Conservation (phyloP, 1,140 invertebrate genomes). For the Paraescarpia echinospica region DNA sequence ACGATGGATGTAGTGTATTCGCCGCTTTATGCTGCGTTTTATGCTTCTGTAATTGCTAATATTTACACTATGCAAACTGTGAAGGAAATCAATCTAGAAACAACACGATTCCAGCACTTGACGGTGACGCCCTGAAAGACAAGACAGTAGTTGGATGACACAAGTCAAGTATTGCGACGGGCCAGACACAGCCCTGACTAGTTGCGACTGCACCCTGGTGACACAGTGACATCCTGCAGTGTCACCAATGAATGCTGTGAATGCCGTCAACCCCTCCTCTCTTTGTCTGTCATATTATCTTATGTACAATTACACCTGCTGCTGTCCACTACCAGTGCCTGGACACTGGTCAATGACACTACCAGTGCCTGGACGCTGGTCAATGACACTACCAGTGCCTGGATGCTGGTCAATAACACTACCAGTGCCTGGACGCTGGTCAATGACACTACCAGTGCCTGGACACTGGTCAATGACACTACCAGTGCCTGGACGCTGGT, state of each 20-base stretch:
- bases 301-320: not conserved
- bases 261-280: not conserved
- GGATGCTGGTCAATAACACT: no score
- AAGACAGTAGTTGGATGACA: not conserved
- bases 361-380: no score
- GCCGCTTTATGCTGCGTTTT: not conserved
- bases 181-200: not conserved
- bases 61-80: not conserved
- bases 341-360: no score
- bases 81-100: not conserved
- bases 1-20: no score
- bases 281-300: not conserved
- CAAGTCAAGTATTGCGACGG: not conserved
- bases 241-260: not conserved
- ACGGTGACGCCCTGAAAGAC: not conserved
- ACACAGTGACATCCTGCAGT: not conserved
- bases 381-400: not conserved
- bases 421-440: not conserved
- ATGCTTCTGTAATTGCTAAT: not conserved
- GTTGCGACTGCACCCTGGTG: not conserved
- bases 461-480: no score
- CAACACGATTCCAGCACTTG: not conserved
- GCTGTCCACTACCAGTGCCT: not conserved
- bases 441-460: not conserved
- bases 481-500: no score